Evolutionary conservation across 1,140 invertebrate species (phyloP).

Genomic region (Conus betulinus): DNA sequence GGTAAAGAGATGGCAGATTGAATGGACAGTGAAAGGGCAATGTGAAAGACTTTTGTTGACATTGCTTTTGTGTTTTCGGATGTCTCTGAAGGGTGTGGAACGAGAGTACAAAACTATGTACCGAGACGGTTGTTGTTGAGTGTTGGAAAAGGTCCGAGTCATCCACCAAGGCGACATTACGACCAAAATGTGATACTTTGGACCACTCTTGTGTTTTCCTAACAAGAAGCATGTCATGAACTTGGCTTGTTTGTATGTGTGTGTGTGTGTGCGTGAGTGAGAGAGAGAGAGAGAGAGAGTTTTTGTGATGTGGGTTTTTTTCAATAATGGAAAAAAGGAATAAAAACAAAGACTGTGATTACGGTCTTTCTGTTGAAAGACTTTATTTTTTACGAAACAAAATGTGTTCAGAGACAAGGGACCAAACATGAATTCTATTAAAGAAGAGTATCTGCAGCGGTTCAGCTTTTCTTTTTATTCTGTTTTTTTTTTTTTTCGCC

Average conservation of each 20-base stretch:
- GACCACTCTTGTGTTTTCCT: not conserved
- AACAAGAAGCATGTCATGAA: not conserved
- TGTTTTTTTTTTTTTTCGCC: too few relatives aligned
- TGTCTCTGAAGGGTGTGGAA: too few relatives aligned
- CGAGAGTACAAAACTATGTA: too few relatives aligned
- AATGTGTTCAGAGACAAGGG: not conserved
- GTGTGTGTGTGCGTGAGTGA: too few relatives aligned
- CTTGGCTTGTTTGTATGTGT: not conserved
- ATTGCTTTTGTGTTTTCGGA: too few relatives aligned
- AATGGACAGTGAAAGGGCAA: too few relatives aligned
- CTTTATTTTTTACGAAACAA: not conserved
- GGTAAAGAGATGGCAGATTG: too few relatives aligned
- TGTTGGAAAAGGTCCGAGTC: not conserved
- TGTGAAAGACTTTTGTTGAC: too few relatives aligned
- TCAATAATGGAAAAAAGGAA: not conserved
- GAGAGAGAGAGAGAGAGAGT: too few relatives aligned
- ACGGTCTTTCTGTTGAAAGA: slow-evolving; percentile 3
- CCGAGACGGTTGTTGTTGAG: not conserved
- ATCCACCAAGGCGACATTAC: not conserved
- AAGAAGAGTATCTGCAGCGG: too few relatives aligned
- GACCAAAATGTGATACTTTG: not conserved
- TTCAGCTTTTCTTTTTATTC: too few relatives aligned
- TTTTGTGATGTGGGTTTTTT: not conserved
- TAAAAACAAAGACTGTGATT: not conserved
- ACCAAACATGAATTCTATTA: not conserved